These are phyloP conservation scores for Danaus plexippus DNA, from an alignment of 1,140 invertebrate genomes.

Conservation along the genomic window DNA sequence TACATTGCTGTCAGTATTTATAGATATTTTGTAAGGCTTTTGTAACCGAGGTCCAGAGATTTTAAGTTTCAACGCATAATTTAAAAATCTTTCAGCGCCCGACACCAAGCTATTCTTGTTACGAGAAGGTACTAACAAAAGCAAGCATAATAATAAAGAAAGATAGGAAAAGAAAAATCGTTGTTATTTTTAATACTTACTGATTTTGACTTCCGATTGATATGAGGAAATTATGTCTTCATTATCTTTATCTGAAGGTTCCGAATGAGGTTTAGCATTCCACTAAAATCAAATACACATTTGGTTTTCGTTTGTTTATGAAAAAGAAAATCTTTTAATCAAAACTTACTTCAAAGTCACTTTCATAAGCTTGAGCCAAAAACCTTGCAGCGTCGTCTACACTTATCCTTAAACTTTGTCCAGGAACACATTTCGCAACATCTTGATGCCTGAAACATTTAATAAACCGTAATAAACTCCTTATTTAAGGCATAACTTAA, in stretches of 20 bases:
- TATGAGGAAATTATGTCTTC: conserved; percentile 18
- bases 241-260: conserved; percentile 11
- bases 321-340: conserved; percentile 1
- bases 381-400: conserved; percentile 55
- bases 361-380: conserved; percentile 53
- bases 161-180: background rate
- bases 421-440: conserved; percentile 59
- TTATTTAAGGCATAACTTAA: too few relatives aligned
- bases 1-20: too few relatives aligned
- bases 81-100: background rate
- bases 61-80: background rate
- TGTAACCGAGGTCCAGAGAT: conserved; percentile 5
- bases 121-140: conserved; percentile 8
- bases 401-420: conserved; percentile 58
- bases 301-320: background rate
- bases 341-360: conserved; percentile 50
- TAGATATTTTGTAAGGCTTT: background rate
- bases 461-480: background rate
- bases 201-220: conserved; percentile 38
- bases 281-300: conserved; percentile 8
- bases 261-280: conserved; percentile 9
- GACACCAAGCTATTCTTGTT: conserved; percentile 4
- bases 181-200: conserved; percentile 24
- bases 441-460: conserved; percentile 50
- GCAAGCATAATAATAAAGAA: conserved; percentile 4